Conservation (phyloP, 2,113 vertebrate genomes). For the Rhombomys opimus region DNA sequence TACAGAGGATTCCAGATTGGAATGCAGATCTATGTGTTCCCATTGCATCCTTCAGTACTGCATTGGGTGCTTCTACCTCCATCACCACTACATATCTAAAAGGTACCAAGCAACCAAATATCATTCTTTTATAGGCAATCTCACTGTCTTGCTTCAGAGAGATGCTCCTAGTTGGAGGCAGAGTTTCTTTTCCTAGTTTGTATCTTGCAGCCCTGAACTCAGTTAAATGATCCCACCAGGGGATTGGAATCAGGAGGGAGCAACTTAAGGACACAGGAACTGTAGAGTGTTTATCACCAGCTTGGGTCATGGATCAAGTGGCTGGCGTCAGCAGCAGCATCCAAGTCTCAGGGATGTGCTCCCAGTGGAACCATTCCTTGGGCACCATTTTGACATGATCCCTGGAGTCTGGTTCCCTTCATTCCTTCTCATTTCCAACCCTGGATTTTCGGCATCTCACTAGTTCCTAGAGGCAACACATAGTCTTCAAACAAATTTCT, state of each 20-base stretch:
- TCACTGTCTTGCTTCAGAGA: rapidly evolving
- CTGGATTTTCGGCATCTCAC: background rate
- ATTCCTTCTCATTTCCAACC: background rate
- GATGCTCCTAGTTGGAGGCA: rapidly evolving
- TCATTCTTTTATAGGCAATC: background rate
- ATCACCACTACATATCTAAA: background rate
- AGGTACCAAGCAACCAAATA: background rate
- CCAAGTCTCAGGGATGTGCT: background rate
- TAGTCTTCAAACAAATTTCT: background rate
- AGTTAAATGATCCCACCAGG: background rate
- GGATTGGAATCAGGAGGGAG: background rate
- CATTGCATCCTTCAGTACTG: rapidly evolving
- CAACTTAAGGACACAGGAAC: background rate
- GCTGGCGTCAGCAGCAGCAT: background rate
- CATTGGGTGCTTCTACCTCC: background rate
- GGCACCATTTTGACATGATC: background rate
- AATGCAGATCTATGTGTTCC: conserved; percentile 17
- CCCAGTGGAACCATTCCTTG: background rate
- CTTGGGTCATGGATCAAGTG: background rate
- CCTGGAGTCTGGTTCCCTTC: background rate
- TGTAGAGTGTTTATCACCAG: background rate
- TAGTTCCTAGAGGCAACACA: background rate
- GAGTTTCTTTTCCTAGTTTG: background rate
- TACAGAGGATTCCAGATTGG: conserved; percentile 20
- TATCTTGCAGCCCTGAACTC: background rate